phyloP scores from a whole-genome alignment of 2,888 invertebrate species.

The Eutolmus rufibarbis region DNA sequence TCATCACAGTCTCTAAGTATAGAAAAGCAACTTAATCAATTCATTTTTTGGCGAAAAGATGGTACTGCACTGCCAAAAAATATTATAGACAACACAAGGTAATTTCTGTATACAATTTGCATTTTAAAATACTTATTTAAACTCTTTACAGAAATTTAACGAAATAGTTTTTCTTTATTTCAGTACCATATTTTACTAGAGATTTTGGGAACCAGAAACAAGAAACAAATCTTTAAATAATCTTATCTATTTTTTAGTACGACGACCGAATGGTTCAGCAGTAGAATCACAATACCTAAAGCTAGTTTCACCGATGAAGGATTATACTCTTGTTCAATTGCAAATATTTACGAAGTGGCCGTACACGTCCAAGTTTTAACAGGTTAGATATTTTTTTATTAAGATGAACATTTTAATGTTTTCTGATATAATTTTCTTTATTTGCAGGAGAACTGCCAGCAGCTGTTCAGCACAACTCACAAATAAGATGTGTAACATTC shows the following conservation, averaged over 20 bases:
- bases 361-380: slow-evolving; percentile 75
- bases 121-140: background rate
- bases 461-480: slow-evolving; percentile 59
- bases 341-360: slow-evolving; percentile 70
- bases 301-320: slow-evolving; percentile 73
- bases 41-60: background rate
- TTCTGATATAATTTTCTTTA: background rate
- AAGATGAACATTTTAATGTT: background rate
- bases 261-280: slow-evolving; percentile 57
- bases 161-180: too few species aligned
- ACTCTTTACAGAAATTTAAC: background rate
- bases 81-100: background rate
- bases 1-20: slow-evolving; percentile 25
- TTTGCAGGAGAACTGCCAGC: slow-evolving; percentile 57
- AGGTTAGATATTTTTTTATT: slow-evolving; percentile 61
- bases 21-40: slow-evolving; percentile 50
- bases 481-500: slow-evolving; percentile 48
- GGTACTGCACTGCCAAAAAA: background rate
- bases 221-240: background rate
- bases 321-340: slow-evolving; percentile 70
- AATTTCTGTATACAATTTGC: background rate
- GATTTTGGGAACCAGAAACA: too few species aligned
- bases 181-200: too few species aligned
- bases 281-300: slow-evolving; percentile 62
- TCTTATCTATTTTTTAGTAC: slow-evolving; percentile 53